Evolutionary conservation across 2,797 vertebrate genomes (phyloP), one percentile per base, ranked within the genome.

Genomic region (Ispidina picta): DNA sequence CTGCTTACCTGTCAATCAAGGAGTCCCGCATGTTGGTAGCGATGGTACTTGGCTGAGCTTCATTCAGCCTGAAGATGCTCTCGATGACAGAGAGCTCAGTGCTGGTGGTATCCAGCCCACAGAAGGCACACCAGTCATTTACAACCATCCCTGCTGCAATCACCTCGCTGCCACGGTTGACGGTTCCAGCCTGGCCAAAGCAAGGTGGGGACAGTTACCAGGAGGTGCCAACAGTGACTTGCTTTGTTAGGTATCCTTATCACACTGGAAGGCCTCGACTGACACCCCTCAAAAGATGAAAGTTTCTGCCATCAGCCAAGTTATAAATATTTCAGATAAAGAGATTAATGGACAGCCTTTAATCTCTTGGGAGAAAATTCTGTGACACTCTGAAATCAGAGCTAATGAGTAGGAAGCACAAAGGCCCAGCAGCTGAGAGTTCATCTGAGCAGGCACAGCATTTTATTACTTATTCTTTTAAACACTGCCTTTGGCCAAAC

Each of bases 91-190:
- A 99, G 91, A 99, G 97, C 97, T 99, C 99, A 0, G 99, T 99
- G 96, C 99, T 99, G 29, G 99, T 99, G 14, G 99, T 99, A 95
- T 99, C 99, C 96, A 99, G 97, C 8, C 99, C 99, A 17, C 99
- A 99, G 97, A 99, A 99, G 41, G 99, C 99, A 58, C 98, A 99
- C 99, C 99, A 99, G 96, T 99, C 99, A 1, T 99, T 99, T 20
- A 99, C 99, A 86, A 99, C 99, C 99, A 99, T 99, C 18, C 99
- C 99, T 1, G 97, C 98, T 0, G 98, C 99, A 25, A 99, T 98
- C 37, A 99, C 99, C 77, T 99, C 99, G 2, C 99, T 99, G 80
- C 99, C 99, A 6, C 99, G 98, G 90, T 99, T 99, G 93, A 99
- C 98, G 0, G 99, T 99, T 8, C 99, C 99, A 0, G 99, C 98